Evolutionary conservation across 2,888 invertebrate genomes (phyloP).

Genomic region (Argyresthia albistria): DNA sequence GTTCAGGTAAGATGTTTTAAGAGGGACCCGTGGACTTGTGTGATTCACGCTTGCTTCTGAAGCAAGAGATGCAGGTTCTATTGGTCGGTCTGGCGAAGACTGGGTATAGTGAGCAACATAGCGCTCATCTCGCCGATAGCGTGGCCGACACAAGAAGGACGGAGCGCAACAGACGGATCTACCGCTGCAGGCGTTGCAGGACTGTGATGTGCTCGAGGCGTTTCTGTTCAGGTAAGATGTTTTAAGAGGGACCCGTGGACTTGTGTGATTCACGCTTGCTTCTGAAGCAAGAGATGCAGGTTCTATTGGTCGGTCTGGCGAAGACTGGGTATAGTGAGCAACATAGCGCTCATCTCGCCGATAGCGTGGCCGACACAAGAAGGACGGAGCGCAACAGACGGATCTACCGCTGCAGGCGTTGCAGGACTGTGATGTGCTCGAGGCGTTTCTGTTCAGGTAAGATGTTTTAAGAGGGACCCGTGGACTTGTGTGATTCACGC

Average conservation of each 20-base stretch:
- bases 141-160: conserved; percentile 48
- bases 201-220: conserved; percentile 87
- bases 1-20: conserved; percentile 73
- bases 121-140: conserved; percentile 60
- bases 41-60: no score
- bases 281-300: no score
- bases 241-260: no score
- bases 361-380: conserved; percentile 53
- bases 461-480: no score
- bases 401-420: conserved; percentile 80
- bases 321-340: conserved; percentile 53
- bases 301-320: background rate
- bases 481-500: no score
- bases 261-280: no score
- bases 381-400: conserved; percentile 45
- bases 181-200: conserved; percentile 82
- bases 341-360: conserved; percentile 57
- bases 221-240: conserved; percentile 81
- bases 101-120: conserved; percentile 54
- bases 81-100: conserved; percentile 20
- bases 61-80: background rate
- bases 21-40: no score
- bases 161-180: conserved; percentile 57
- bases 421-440: conserved; percentile 87
- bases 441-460: conserved; percentile 87